phyloP scores from a whole-genome alignment of 2,888 invertebrate species.

The Troides oblongomaculatus region DNA sequence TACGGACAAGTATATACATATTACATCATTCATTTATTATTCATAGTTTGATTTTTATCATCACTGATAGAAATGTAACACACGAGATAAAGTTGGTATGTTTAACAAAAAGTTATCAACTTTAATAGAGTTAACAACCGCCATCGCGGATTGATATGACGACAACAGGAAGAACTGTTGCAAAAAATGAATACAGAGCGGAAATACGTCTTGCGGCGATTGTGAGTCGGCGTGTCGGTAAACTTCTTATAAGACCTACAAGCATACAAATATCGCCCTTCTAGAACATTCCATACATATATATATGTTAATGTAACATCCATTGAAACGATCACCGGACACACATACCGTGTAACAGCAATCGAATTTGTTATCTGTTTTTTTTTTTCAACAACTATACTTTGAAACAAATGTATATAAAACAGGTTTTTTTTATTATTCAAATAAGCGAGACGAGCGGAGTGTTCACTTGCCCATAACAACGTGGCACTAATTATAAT shows the following conservation, averaged over 20 bases:
- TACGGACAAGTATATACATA: too few relatives aligned
- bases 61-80: too few relatives aligned
- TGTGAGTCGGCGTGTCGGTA: slow-evolving; percentile 13
- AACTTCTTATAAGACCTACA: slow-evolving; percentile 13
- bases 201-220: slow-evolving; percentile 23
- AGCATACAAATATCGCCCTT: slow-evolving; percentile 23
- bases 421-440: too few relatives aligned
- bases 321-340: slow-evolving; percentile 1
- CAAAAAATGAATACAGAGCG: slow-evolving; percentile 3
- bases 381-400: too few relatives aligned
- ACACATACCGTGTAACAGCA: background rate
- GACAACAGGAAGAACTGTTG: background rate
- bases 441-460: too few relatives aligned
- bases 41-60: too few relatives aligned
- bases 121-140: slow-evolving; percentile 1
- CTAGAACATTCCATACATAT: slow-evolving; percentile 25
- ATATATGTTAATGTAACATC: slow-evolving; percentile 21
- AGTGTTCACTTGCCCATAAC: too few relatives aligned
- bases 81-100: too few relatives aligned
- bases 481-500: too few relatives aligned
- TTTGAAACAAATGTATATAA: too few relatives aligned
- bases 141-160: background rate
- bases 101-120: background rate
- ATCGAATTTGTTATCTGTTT: background rate
- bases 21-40: too few relatives aligned